Conservation (phyloP, 2,797 vertebrate genomes). For the Vultur gryphus region DNA sequence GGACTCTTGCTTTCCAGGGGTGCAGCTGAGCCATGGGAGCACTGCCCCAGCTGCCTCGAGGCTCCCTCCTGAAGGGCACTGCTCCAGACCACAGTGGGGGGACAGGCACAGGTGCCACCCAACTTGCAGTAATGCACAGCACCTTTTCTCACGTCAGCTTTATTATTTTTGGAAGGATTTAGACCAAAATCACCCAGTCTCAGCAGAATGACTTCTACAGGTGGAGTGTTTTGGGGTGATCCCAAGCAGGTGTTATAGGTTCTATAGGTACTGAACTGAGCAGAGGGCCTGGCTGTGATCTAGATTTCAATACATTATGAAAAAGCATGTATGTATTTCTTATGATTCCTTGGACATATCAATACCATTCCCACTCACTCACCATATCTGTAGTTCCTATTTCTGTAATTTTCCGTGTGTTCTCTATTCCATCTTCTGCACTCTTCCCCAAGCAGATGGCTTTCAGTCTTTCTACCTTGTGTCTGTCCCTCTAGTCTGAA, state of each 20-base stretch:
- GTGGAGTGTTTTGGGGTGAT: neutral
- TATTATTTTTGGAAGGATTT: neutral
- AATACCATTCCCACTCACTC: neutral
- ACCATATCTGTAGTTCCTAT: neutral
- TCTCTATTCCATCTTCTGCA: neutral
- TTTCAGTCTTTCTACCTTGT: neutral
- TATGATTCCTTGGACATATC: neutral
- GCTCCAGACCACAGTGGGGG: neutral
- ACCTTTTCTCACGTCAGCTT: neutral
- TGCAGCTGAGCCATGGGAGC: neutral
- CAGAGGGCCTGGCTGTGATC: neutral
- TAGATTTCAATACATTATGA: neutral
- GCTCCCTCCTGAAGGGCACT: neutral
- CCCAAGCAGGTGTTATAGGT: neutral
- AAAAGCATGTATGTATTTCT: neutral
- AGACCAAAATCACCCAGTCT: neutral
- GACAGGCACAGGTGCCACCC: neutral
- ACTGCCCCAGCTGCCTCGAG: neutral
- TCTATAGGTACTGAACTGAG: neutral
- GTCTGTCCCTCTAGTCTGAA: neutral
- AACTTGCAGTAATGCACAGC: neutral
- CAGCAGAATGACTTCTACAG: neutral
- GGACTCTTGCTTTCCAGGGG: neutral
- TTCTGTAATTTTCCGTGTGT: neutral
- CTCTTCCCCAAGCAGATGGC: neutral